phyloP scores from a whole-genome alignment of 1,140 invertebrate species.

The Berghia stephanieae region DNA sequence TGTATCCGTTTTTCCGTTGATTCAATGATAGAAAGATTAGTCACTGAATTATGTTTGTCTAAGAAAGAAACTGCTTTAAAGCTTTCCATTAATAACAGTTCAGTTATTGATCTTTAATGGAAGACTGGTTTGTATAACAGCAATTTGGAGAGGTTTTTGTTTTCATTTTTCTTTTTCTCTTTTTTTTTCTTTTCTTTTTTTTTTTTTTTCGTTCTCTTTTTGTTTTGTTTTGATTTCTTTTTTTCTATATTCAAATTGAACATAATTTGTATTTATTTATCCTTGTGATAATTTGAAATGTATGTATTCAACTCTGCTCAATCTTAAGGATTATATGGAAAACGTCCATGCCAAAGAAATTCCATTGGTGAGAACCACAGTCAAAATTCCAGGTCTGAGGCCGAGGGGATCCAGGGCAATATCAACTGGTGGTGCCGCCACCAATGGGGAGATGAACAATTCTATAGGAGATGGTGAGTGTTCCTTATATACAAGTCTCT shows the following conservation, averaged over 20 bases:
- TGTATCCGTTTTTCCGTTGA: too few relatives aligned
- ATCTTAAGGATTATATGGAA: constrained; percentile 99
- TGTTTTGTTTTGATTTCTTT: background rate
- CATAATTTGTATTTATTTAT: background rate
- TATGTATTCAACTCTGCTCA: too few relatives aligned
- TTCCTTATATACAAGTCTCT: background rate
- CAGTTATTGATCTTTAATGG: too few relatives aligned
- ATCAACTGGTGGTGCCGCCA: constrained; percentile 42
- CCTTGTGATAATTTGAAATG: too few relatives aligned
- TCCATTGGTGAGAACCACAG: constrained; percentile 93
- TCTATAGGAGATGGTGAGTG: constrained; percentile 37
- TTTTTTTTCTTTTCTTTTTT: background rate
- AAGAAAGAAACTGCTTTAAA: too few relatives aligned
- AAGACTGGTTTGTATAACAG: too few relatives aligned
- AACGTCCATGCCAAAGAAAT: constrained; percentile 97
- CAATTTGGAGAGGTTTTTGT: too few relatives aligned
- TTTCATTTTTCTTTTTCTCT: too few relatives aligned
- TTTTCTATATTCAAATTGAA: background rate
- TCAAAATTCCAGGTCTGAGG: constrained; percentile 88
- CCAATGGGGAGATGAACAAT: constrained; percentile 53
- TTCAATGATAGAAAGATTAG: too few relatives aligned
- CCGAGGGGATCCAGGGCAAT: constrained; percentile 54
- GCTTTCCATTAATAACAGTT: too few relatives aligned
- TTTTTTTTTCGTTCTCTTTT: background rate
- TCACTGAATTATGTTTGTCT: too few relatives aligned